phyloP scores from a whole-genome alignment of 2,113 vertebrate species.

The Ramphastos sulfuratus region DNA sequence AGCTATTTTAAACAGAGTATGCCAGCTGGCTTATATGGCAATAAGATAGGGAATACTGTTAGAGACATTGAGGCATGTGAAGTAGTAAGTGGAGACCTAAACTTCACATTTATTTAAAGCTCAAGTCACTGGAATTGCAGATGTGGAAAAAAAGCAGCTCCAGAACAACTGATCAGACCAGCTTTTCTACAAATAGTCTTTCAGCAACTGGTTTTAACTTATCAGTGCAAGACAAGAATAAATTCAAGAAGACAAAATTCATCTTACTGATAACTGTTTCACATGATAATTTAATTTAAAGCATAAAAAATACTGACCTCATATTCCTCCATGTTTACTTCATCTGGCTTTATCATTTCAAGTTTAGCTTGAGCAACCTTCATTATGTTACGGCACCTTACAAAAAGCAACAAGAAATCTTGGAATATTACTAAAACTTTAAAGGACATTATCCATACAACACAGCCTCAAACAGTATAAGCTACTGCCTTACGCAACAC shows the following conservation, averaged over 20 bases:
- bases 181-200: not conserved
- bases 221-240: not conserved
- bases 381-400: conserved; percentile 96
- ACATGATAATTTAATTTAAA: not conserved
- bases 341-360: conserved; percentile 94
- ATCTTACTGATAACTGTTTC: not conserved
- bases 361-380: conserved; percentile 95
- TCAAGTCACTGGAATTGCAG: not conserved
- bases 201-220: not conserved
- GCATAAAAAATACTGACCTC: conserved; percentile 79
- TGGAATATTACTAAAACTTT: not conserved
- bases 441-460: not conserved
- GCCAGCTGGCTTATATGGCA: not conserved
- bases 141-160: not conserved
- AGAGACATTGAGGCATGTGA: not conserved
- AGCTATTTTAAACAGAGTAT: not conserved
- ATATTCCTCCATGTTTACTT: conserved; percentile 95
- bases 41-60: not conserved
- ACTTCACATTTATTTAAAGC: not conserved
- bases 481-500: not conserved
- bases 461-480: not conserved
- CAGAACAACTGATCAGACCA: not conserved
- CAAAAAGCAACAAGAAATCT: not conserved
- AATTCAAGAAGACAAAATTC: not conserved
- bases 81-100: not conserved